Evolutionary conservation across 2,888 invertebrate genomes (phyloP).

Genomic region (Drosophila mercatorum): DNA sequence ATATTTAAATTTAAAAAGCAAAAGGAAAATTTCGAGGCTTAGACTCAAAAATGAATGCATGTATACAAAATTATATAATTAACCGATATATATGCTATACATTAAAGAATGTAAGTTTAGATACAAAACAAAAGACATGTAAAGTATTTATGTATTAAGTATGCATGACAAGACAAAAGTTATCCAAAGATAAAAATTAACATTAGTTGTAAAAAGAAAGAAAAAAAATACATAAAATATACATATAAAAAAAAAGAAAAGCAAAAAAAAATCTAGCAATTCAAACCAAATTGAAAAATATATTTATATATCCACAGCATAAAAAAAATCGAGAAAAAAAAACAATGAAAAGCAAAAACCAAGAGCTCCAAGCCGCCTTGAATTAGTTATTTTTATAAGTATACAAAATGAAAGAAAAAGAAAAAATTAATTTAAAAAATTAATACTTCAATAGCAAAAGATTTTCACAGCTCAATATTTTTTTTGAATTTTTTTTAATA

Average conservation of each 20-base stretch:
- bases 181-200: conserved; percentile 74
- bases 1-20: conserved; percentile 16
- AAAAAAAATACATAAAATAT: conserved; percentile 67
- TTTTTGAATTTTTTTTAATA: conserved; percentile 31
- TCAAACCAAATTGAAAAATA: conserved; percentile 61
- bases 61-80: conserved; percentile 50
- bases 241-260: conserved; percentile 43
- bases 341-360: conserved; percentile 57
- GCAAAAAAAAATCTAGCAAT: conserved; percentile 51
- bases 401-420: conserved; percentile 48
- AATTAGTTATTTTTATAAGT: conserved; percentile 78
- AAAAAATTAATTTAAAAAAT: conserved; percentile 41
- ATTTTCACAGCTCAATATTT: conserved; percentile 37
- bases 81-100: conserved; percentile 47
- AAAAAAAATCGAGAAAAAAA: conserved; percentile 27
- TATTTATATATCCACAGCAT: conserved; percentile 52
- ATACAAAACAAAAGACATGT: conserved; percentile 54
- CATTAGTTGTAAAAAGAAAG: conserved; percentile 68
- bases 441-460: conserved; percentile 56
- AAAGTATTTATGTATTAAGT: conserved; percentile 68
- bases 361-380: conserved; percentile 80
- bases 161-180: conserved; percentile 57
- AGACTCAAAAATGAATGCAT: conserved; percentile 55
- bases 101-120: conserved; percentile 56
- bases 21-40: conserved; percentile 47